Evolutionary conservation across 2,888 invertebrate species (phyloP).

Genomic region (Chaetogeoica ovagalla): DNA sequence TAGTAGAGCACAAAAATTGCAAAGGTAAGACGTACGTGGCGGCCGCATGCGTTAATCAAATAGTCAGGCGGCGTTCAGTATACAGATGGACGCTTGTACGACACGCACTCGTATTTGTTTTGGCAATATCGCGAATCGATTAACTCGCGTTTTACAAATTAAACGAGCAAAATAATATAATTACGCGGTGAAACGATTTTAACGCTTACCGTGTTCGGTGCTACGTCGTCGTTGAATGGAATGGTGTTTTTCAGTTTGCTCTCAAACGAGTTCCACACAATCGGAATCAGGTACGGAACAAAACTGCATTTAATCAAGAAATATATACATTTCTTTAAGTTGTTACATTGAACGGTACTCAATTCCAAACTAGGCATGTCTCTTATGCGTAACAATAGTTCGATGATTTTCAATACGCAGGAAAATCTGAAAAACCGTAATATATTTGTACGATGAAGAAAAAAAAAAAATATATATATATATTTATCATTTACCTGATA

Average conservation of each 20-base stretch:
- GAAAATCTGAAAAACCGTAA: slow-evolving; percentile 22
- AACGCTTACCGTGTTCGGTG: not conserved
- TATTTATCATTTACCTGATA: slow-evolving; percentile 4
- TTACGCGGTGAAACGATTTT: not conserved
- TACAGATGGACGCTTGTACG: too few relatives aligned
- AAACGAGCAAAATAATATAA: too few relatives aligned
- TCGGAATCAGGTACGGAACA: slow-evolving; percentile 21
- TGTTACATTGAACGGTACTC: not conserved
- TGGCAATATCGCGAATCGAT: too few relatives aligned
- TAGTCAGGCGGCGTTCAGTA: too few relatives aligned
- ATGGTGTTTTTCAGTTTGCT: not conserved
- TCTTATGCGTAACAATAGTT: not conserved
- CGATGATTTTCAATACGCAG: not conserved
- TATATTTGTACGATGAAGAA: not conserved
- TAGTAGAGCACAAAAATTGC: too few relatives aligned
- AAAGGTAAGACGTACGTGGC: too few relatives aligned
- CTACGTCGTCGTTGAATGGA: not conserved
- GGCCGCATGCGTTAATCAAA: too few relatives aligned
- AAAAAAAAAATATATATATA: not conserved
- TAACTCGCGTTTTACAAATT: too few relatives aligned
- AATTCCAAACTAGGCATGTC: not conserved
- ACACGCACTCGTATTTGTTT: too few relatives aligned
- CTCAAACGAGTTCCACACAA: slow-evolving; percentile 14
- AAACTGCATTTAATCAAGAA: slow-evolving; percentile 5
- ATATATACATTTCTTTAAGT: slow-evolving; percentile 18